Evolutionary conservation across 2,888 invertebrate genomes (phyloP).

Genomic region (Pyrrhosoma nymphula): DNA sequence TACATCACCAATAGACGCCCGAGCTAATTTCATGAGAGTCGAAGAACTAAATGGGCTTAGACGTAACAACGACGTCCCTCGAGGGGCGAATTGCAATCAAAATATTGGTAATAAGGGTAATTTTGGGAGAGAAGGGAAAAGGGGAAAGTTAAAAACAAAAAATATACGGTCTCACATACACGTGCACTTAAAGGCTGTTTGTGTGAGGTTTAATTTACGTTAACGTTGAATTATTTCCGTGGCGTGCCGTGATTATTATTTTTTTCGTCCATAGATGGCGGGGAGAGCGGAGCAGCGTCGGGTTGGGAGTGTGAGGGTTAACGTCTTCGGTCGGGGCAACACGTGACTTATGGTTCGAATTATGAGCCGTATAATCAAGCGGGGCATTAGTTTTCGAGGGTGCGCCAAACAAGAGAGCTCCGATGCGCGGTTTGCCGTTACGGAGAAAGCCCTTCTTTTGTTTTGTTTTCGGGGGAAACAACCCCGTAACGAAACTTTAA

Average conservation of each 20-base stretch:
- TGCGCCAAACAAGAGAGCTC: not conserved
- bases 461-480: slow-evolving; percentile 9
- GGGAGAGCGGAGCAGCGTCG: not conserved
- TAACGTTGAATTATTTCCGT: slow-evolving; percentile 37
- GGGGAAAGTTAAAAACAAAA: not conserved
- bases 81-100: slow-evolving; percentile 54
- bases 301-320: not conserved
- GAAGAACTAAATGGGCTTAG: slow-evolving; percentile 8
- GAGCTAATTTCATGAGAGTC: slow-evolving; percentile 50
- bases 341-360: slow-evolving; percentile 64
- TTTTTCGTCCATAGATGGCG: slow-evolving; percentile 13
- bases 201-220: slow-evolving; percentile 43
- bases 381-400: slow-evolving; percentile 36
- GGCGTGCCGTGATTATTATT: not conserved
- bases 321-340: slow-evolving; percentile 24
- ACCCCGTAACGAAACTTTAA: slow-evolving; percentile 52
- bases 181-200: slow-evolving; percentile 28
- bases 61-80: slow-evolving; percentile 39
- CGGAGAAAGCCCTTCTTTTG: not conserved
- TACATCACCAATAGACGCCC: slow-evolving; percentile 30
- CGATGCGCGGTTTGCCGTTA: not conserved
- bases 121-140: not conserved
- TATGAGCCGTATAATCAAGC: slow-evolving; percentile 58
- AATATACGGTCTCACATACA: not conserved
- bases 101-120: slow-evolving; percentile 65